These are phyloP conservation scores for Salpingus planirostris DNA, from an alignment of 2,888 invertebrate species.

Conservation along the genomic window DNA sequence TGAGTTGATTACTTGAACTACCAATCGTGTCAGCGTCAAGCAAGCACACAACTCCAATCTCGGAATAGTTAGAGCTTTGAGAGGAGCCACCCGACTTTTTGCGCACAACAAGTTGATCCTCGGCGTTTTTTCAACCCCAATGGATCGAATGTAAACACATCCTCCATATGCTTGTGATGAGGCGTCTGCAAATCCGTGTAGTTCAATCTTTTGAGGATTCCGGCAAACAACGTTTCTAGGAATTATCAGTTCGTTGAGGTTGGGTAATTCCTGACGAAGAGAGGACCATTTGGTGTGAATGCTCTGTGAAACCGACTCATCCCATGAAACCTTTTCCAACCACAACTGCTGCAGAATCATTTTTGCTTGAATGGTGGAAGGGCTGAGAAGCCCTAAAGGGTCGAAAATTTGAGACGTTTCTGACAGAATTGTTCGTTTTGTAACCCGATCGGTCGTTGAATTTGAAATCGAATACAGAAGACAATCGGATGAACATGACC, in stretches of 20 bases:
- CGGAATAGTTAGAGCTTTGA: background rate
- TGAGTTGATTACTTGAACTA: background rate
- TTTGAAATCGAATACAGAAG: no score
- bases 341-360: background rate
- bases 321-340: background rate
- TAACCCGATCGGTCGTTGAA: no score
- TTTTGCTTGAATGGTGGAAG: background rate
- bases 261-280: background rate
- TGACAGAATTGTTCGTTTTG: background rate
- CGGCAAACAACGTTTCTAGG: background rate
- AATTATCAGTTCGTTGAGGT: background rate
- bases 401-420: background rate
- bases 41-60: background rate
- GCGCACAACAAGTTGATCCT: background rate
- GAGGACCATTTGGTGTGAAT: background rate
- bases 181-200: conserved; percentile 1
- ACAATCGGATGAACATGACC: background rate
- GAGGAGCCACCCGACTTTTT: background rate
- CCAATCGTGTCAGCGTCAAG: background rate
- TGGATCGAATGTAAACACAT: background rate
- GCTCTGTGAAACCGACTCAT: background rate
- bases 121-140: background rate
- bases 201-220: background rate
- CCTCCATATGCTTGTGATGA: background rate
- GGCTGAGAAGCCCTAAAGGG: background rate